Evolutionary conservation across 2,888 invertebrate genomes (phyloP).

Genomic region (Acheta domesticus): DNA sequence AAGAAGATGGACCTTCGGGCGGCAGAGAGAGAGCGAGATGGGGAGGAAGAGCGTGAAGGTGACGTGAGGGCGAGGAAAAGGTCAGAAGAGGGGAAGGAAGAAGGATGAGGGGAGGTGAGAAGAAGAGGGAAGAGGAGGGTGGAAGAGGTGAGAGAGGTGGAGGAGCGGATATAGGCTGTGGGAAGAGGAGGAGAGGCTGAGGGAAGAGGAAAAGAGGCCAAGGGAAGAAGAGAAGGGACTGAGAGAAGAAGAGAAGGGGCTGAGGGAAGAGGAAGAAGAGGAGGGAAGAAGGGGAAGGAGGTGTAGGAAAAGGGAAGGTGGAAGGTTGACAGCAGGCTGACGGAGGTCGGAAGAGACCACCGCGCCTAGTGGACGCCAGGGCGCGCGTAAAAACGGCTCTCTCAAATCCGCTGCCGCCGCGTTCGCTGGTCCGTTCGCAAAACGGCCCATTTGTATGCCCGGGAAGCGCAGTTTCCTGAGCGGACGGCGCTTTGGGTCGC

Average conservation of each 20-base stretch:
- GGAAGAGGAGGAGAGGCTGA: not conserved
- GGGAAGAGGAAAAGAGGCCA: not conserved
- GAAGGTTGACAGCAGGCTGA: not conserved
- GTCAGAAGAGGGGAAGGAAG: not conserved
- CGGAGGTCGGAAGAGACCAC: no score
- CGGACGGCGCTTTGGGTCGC: no score
- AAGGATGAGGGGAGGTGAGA: not conserved
- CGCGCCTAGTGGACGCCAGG: no score
- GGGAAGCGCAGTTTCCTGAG: no score
- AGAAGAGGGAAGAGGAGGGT: not conserved
- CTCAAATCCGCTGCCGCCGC: no score
- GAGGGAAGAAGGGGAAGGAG: not conserved
- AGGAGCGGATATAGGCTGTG: not conserved
- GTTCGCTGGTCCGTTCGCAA: no score
- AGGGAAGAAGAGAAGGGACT: not conserved
- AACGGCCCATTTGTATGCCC: no score
- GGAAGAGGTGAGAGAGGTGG: not conserved
- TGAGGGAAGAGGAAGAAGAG: not conserved
- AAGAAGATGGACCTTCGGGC: no score
- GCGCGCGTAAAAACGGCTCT: no score
- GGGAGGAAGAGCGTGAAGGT: no score
- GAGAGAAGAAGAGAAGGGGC: not conserved
- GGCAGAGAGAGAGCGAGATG: no score
- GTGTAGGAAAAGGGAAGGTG: not conserved
- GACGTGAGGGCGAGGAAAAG: not conserved